Evolutionary conservation across 2,113 vertebrate species (phyloP).

Genomic region (Elephantulus edwardii): DNA sequence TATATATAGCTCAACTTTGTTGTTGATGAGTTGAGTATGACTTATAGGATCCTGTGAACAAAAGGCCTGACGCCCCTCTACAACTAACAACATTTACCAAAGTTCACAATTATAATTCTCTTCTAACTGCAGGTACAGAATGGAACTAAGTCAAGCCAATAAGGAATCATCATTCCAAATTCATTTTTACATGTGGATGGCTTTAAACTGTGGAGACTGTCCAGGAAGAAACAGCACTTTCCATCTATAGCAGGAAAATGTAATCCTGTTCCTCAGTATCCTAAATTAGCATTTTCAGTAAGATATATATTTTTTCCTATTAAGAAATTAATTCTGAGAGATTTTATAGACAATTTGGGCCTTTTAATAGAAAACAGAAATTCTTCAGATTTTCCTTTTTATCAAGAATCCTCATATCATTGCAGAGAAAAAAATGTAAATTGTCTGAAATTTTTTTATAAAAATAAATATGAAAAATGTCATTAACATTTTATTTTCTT

Average conservation of each 20-base stretch:
- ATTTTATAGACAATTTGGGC: not conserved
- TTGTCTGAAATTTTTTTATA: not conserved
- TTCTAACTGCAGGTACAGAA: not conserved
- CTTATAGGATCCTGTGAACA: no score
- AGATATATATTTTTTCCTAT: not conserved
- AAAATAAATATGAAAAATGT: not conserved
- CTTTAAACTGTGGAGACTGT: not conserved
- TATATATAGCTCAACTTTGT: not conserved
- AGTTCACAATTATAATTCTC: not conserved
- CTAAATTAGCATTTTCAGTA: conserved; percentile 25
- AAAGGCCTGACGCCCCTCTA: no score
- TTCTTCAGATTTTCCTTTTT: conserved; percentile 29
- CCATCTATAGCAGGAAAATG: not conserved
- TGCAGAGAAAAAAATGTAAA: not conserved
- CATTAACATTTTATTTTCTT: conserved; percentile 20
- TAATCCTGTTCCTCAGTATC: not conserved
- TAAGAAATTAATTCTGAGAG: not conserved
- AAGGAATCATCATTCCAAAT: not conserved
- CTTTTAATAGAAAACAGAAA: not conserved
- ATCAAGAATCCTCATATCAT: not conserved
- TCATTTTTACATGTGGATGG: not conserved
- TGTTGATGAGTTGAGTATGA: no score
- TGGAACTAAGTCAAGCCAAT: not conserved
- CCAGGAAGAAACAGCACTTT: not conserved
- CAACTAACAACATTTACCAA: no score